phyloP scores from a whole-genome alignment of 2,797 vertebrate genomes.

The Gymnoscopelus microlampas region DNA sequence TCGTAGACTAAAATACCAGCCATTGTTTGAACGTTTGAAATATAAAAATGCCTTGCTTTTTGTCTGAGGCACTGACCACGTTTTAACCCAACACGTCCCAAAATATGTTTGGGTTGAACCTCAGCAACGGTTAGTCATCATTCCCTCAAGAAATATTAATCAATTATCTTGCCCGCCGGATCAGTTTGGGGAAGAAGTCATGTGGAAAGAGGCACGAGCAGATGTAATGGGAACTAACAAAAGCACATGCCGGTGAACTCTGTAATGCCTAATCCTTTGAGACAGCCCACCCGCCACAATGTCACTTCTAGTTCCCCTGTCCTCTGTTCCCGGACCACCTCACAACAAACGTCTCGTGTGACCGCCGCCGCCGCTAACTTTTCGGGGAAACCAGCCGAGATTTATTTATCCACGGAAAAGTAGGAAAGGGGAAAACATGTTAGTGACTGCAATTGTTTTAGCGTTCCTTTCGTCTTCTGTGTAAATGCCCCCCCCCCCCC shows the following conservation, averaged over 20 bases:
- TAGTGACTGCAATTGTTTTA: conserved; percentile 61
- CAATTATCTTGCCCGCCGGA: conserved; percentile 84
- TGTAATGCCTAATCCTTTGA: conserved; percentile 85
- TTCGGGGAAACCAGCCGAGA: conserved; percentile 58
- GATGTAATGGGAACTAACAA: conserved; percentile 82
- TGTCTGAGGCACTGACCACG: conserved; percentile 58
- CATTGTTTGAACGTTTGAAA: conserved; percentile 53
- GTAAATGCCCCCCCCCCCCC: conserved; percentile 28
- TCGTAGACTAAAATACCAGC: conserved; percentile 39
- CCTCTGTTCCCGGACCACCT: conserved; percentile 73
- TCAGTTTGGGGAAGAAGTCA: conserved; percentile 85
- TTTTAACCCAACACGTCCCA: conserved; percentile 53
- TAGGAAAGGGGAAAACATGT: conserved; percentile 49
- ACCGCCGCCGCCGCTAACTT: conserved; percentile 72
- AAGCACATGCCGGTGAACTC: conserved; percentile 83
- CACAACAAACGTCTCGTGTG: conserved; percentile 71
- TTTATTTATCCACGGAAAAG: conserved; percentile 65
- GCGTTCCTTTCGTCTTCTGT: conserved; percentile 51
- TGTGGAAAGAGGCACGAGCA: conserved; percentile 86
- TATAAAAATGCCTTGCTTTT: conserved; percentile 54
- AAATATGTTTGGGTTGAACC: conserved; percentile 76
- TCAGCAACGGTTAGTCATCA: conserved; percentile 82
- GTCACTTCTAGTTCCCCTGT: conserved; percentile 84
- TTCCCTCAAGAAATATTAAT: conserved; percentile 89
- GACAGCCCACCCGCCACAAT: conserved; percentile 84